Conservation (phyloP, 2,797 vertebrate genomes). For the Pelochelys cantorii region DNA sequence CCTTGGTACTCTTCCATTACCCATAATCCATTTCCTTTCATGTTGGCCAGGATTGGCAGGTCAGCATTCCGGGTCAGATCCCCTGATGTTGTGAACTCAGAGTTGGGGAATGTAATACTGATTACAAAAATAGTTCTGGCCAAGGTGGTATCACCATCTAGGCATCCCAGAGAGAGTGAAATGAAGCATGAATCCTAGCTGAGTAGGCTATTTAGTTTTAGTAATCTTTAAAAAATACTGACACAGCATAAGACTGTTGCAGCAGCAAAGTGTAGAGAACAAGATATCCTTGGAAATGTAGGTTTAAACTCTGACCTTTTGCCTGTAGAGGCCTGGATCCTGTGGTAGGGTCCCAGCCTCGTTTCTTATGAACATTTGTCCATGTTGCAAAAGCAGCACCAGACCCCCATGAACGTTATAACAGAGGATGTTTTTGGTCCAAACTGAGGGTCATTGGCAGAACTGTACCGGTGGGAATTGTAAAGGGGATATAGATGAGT, state of each 20-base stretch:
- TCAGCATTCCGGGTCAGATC: constrained; percentile 5
- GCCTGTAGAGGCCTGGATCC: neutral
- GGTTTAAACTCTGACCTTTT: neutral
- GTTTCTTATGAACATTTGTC: neutral
- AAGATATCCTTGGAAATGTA: neutral
- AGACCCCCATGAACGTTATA: neutral
- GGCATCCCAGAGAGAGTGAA: constrained; percentile 17
- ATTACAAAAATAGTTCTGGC: constrained; percentile 6
- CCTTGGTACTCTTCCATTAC: neutral
- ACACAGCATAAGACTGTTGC: neutral
- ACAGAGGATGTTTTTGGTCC: neutral
- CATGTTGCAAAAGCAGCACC: neutral
- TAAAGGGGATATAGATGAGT: neutral
- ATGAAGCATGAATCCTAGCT: neutral
- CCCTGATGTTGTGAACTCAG: constrained; percentile 18
- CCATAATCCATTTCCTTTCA: neutral
- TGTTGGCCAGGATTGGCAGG: neutral
- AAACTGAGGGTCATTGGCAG: neutral
- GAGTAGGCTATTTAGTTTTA: neutral
- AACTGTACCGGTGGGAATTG: neutral
- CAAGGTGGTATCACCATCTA: neutral
- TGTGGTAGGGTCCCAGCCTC: neutral
- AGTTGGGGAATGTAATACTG: neutral
- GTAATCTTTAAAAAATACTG: neutral
- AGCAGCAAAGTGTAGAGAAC: constrained; percentile 13